A percentile compares a stretch with the other conserved stretches of the same genome.
Evolutionary conservation across 2,888 invertebrate species (phyloP).

Genomic region (Steinernema carpocapsae): DNA sequence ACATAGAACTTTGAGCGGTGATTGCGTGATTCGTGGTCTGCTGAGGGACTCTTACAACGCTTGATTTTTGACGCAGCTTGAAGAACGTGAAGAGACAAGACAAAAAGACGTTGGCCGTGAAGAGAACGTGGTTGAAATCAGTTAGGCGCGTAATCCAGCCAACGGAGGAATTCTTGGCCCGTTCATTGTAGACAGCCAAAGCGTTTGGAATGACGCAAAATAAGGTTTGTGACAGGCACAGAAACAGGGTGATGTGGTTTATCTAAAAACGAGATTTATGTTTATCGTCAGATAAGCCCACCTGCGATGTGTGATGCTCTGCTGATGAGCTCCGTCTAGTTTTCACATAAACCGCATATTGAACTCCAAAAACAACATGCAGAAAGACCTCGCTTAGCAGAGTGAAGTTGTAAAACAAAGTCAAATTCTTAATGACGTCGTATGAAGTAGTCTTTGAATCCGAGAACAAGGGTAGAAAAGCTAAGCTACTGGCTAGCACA

Average conservation of each 20-base stretch:
- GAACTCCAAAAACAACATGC: not conserved
- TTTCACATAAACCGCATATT: not conserved
- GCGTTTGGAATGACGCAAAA: constrained; percentile 11
- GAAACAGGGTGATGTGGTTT: constrained; percentile 6
- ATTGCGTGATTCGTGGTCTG: no score
- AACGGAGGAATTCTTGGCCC: not conserved
- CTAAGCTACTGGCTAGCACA: not conserved
- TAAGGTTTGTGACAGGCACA: not conserved
- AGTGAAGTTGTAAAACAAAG: constrained; percentile 15
- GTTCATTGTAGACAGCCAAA: constrained; percentile 1
- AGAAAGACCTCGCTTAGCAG: not conserved
- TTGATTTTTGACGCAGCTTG: not conserved
- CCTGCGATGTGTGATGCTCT: no score
- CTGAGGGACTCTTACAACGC: no score
- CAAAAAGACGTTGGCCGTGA: not conserved
- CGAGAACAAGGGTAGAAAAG: not conserved
- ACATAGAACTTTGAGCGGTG: no score
- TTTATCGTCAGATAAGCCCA: not conserved
- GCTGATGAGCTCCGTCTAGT: no score
- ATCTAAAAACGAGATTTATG: not conserved
- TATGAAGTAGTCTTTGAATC: not conserved
- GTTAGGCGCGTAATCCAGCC: not conserved
- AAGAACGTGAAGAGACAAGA: not conserved
- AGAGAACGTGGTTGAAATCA: constrained; percentile 9
- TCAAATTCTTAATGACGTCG: constrained; percentile 6